Conservation (phyloP, 2,888 invertebrate genomes). For the Abrostola tripartita region DNA sequence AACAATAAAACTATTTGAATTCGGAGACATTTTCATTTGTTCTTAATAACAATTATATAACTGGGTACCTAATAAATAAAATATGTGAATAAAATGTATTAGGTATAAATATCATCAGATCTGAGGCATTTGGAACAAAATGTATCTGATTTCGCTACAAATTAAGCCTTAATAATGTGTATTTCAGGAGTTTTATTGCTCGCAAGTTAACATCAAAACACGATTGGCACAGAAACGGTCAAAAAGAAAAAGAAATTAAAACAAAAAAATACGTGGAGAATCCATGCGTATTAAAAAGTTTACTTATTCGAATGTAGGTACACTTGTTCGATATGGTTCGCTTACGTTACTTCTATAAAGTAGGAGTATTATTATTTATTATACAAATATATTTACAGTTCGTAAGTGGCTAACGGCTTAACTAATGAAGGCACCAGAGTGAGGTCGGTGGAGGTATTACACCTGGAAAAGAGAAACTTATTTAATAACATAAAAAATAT, state of each 20-base stretch:
- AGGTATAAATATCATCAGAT: constrained; percentile 29
- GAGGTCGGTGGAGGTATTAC: constrained; percentile 87
- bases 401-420: constrained; percentile 77
- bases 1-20: constrained; percentile 52
- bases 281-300: constrained; percentile 58
- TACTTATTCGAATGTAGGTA: constrained; percentile 75
- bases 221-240: constrained; percentile 81
- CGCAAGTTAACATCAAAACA: constrained; percentile 64
- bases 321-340: constrained; percentile 83
- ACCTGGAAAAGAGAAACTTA: constrained; percentile 65
- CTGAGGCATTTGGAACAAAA: constrained; percentile 27
- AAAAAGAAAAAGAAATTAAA: constrained; percentile 58
- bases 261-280: constrained; percentile 66
- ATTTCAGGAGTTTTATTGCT: constrained; percentile 60
- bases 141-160: constrained; percentile 10
- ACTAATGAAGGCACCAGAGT: constrained; percentile 87
- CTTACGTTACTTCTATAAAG: constrained; percentile 72
- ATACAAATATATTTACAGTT: constrained; percentile 84
- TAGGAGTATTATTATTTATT: constrained; percentile 77
- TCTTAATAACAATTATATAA: constrained; percentile 16
- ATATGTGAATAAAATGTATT: constrained; percentile 5
- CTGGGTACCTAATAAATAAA: constrained; percentile 6
- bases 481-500: background rate
- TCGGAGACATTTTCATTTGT: constrained; percentile 26
- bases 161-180: constrained; percentile 1